Conservation (phyloP, 2,888 invertebrate genomes). For the Rotaria magnacalcarata region DNA sequence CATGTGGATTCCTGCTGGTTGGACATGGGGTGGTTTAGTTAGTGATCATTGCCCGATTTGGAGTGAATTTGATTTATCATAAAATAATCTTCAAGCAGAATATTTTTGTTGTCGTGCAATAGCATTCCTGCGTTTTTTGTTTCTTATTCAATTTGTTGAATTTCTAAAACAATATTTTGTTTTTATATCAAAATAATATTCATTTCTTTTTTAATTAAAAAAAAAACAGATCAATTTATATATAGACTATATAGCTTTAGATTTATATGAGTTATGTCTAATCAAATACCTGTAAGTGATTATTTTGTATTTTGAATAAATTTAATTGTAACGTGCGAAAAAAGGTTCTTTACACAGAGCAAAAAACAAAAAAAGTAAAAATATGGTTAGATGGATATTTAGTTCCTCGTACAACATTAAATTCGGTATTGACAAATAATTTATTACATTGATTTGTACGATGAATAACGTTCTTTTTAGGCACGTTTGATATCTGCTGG, state of each 20-base stretch:
- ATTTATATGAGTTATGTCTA: not conserved
- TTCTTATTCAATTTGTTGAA: not conserved
- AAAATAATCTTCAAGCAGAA: too few relatives aligned
- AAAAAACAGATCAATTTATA: not conserved
- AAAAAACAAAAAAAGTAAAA: not conserved
- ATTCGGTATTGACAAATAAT: not conserved
- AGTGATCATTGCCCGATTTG: conserved; percentile 73
- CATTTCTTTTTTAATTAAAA: not conserved
- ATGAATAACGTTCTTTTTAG: not conserved
- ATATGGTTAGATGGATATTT: conserved; percentile 20
- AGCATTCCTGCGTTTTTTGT: not conserved
- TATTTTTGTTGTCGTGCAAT: not conserved
- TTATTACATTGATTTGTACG: not conserved
- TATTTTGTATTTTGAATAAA: not conserved
- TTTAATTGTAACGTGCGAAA: not conserved
- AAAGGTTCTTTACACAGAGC: conserved; percentile 7
- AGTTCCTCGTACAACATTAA: not conserved
- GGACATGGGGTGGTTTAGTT: conserved; percentile 76
- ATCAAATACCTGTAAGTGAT: not conserved
- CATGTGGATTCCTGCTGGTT: conserved; percentile 75
- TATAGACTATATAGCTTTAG: not conserved
- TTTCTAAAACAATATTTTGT: conserved; percentile 6
- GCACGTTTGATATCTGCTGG: not conserved
- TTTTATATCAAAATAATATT: not conserved
- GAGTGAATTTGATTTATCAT: conserved; percentile 65